Base-by-base conservation (phyloP, 1,140 invertebrate species). In the Trachymyrmex septentrionalis region DNA sequence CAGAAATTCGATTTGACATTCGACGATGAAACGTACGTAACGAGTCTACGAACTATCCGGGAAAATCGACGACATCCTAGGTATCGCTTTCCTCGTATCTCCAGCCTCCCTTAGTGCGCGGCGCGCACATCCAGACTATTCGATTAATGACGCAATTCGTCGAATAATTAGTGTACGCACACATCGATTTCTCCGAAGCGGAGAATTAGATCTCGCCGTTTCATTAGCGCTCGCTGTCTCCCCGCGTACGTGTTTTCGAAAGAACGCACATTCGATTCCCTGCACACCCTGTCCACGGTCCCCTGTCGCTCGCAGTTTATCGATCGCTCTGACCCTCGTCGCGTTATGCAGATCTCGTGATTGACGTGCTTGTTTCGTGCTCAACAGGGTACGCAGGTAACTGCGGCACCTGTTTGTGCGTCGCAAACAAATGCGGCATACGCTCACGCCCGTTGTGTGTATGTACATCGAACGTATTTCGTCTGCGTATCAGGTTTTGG, bases 381-480 rank as follows among this genome's bases (percentile, higher is more conserved):
- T 89, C 21, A 53, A 50, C 50, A 67, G 24, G 50, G 86, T 57
- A 24, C 73, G 78, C 84, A 81, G 88, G 71, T 86, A 86, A 86
- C 81, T 89, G 77, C 81, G 87, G 88, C 89, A 91, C 89, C 90
- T 93, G 92, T 93, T 93, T 93, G 91, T 88, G 64, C 87, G 87
- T 63, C 9, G 87, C 90, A 93, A 93, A 93, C 90, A 91, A 90
- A 91, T 92, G 87, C 88, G 86, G 85, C 85, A 59, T 21, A 77
- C 78, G 86, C 64, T 69, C 59, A 55, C 76, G 30, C 55, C 38
- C 48, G 61, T n/a, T n/a, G 9, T 50, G 57, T 57, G 57, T 66
- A 44, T 3, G 67, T 30, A 64, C 38, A 72, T 71, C 21, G 61
- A 77, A 86, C 55, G 63, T 63, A 61, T 55, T 67, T 53, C 63